Conservation (phyloP, 2,113 vertebrate genomes). For the human region GRCh38 chr1:182824001-182824500, state of each 20-base stretch:
- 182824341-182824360: background rate
- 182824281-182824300: background rate
- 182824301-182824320: background rate
- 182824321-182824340: background rate
- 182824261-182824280: background rate
- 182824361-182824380: background rate
- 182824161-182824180: background rate
- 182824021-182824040: constrained; percentile 13
- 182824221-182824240: background rate
- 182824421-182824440: background rate
- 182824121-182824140: background rate
- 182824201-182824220: background rate
- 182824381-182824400: background rate
- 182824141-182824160: background rate
- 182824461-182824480: background rate
- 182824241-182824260: background rate
- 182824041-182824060: background rate
- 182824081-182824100: background rate
- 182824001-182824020: background rate
- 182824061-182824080: background rate
- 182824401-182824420: background rate
- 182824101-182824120: background rate
- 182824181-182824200: background rate
- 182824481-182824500: constrained; percentile 5
- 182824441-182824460: background rate